Base-by-base conservation (phyloP, 2,888 invertebrate genomes). In the Epicampocera succincta region DNA sequence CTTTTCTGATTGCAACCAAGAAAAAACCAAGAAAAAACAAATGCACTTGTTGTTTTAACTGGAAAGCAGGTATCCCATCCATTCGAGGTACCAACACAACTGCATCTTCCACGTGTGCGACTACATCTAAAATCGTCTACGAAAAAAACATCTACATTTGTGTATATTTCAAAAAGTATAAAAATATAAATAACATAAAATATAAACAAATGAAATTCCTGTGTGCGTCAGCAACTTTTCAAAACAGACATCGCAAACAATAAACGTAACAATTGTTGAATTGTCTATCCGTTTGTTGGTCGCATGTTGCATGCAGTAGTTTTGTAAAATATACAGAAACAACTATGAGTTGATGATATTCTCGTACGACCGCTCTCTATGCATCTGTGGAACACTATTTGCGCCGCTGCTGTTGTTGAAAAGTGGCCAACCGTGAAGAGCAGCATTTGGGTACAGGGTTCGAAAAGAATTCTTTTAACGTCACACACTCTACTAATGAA, bases 401-500 rank as follows among this genome's bases (percentile, higher is more conserved):
- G 29, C n/a, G n/a, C 9, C 9, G 33, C n/a, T 60, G 58, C 15
- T 42, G 40, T 50, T 75, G 42, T 50, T 19, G 9, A 56, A 76
- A 25, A 63, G 77, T 77, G 81, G 52, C 73, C 81, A 69, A 69
- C 63, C 81, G 48, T 77, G 58, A 81, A 73, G 56, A 65, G 72
- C 50, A 69, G 44, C n/a, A n/a, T n/a, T n/a, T n/a, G n/a, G n/a
- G n/a, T n/a, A n/a, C n/a, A n/a, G n/a, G n/a, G n/a, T n/a, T n/a
- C n/a, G n/a, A n/a, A n/a, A n/a, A n/a, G n/a, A n/a, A n/a, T n/a
- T n/a, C n/a, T n/a, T n/a, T n/a, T n/a, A n/a, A n/a, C n/a, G n/a
- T n/a, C n/a, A n/a, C n/a, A n/a, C n/a, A n/a, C n/a, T n/a, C n/a
- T n/a, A n/a, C n/a, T n/a, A n/a, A n/a, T n/a, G n/a, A n/a, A n/a